Base-by-base conservation (phyloP, 2,888 invertebrate species). In the Bruchidius siliquastri region DNA sequence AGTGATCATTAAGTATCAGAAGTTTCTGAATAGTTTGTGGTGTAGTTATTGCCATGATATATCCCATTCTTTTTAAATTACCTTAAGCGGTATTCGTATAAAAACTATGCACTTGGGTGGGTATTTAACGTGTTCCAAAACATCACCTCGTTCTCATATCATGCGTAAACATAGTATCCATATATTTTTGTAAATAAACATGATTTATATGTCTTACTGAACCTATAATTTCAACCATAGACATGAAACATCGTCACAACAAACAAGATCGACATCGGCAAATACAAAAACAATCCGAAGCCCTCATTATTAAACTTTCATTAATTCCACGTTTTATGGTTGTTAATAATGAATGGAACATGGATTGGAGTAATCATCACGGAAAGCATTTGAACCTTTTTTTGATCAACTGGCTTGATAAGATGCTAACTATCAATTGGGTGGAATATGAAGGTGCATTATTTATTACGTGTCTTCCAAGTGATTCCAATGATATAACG, bases 271-370 rank as follows among this genome's bases (percentile, higher is more conserved):
- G 13, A 13, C 49, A 68, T 68, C 68, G 22, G 68, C 22, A 68
- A 21, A 68, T 68, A 22, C 13, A 22, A 68, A 21, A 68, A 68
- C 21, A 21, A 21, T 68, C 20, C 20, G 68, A 21, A 21, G 68
- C 22, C 68, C 4, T 22, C 30, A 32, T 69, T 26, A 69, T 72
- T 72, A 72, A 72, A 69, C 8, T 68, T 68, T 72, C 68, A 72
- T 72, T 72, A 72, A 69, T 68, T 72, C 32, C 22, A 72, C 69
- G 21, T 72, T 72, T 67, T 68, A 68, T 21, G 13, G 22, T 21
- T 68, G 22, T 68, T 3, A 68, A 68, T 68, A 68, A 68, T 68
- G 22, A 20, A 68, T 68, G 3, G 21, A 13, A 68, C 68, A 68
- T 68, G 68, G 21, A 68, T 22, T 22, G 68, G 20, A 68, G 68